These are phyloP conservation scores for Buathra laborator DNA, from an alignment of 2,888 invertebrate genomes.

Conservation along the genomic window DNA sequence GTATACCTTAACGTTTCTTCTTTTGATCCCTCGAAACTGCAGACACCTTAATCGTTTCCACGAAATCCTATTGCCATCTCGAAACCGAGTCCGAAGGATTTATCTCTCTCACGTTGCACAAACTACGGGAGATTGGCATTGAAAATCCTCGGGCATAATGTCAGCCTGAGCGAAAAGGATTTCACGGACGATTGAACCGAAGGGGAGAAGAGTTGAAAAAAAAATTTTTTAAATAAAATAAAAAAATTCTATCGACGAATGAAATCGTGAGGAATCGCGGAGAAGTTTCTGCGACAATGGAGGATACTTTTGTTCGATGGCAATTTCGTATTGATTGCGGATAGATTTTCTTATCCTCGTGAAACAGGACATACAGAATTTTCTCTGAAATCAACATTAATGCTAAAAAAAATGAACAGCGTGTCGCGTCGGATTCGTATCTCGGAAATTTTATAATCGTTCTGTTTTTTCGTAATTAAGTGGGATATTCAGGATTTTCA, in stretches of 20 bases:
- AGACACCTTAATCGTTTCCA: constrained; percentile 67
- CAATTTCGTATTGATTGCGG: no score
- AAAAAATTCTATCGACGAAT: not conserved
- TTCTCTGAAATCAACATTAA: no score
- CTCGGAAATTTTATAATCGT: not conserved
- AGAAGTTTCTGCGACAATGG: no score
- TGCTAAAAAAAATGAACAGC: no score
- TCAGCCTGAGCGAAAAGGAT: not conserved
- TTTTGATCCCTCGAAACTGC: constrained; percentile 60
- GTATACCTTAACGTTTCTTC: constrained; percentile 2
- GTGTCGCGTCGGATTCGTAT: not conserved
- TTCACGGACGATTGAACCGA: constrained; percentile 8
- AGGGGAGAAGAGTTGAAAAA: constrained; percentile 2
- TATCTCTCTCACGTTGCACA: constrained; percentile 32
- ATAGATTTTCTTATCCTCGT: no score
- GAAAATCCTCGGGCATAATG: constrained; percentile 1
- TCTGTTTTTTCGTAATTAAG: constrained; percentile 19
- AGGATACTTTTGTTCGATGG: no score
- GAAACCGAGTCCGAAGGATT: constrained; percentile 46
- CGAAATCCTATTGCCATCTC: constrained; percentile 59
- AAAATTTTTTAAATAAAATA: constrained; percentile 26
- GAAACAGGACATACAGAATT: no score
- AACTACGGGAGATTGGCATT: constrained; percentile 46
- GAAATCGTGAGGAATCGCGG: not conserved
- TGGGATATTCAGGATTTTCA: not conserved